phyloP scores from a whole-genome alignment of 2,113 vertebrate species.

The Bos taurus region DNA sequence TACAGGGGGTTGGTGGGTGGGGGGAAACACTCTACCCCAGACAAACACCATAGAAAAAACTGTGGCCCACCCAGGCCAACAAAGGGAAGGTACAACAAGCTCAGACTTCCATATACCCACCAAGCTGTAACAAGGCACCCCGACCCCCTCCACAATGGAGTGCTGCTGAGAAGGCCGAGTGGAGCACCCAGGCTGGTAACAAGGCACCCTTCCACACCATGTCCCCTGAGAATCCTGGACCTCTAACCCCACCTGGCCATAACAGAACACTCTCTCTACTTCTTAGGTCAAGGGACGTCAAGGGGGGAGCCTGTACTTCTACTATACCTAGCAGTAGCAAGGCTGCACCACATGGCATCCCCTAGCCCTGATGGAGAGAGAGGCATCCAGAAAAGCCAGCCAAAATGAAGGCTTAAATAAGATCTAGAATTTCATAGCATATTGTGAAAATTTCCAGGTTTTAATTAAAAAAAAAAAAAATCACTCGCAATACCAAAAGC shows the following conservation, averaged over 20 bases:
- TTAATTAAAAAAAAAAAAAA: neutral
- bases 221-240: neutral
- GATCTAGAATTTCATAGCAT: neutral
- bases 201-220: neutral
- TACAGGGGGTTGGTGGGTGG: fast-evolving
- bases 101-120: neutral
- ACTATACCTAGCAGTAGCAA: neutral
- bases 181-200: neutral
- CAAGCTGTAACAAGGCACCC: neutral
- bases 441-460: neutral
- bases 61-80: neutral
- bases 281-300: neutral
- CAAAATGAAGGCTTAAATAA: neutral
- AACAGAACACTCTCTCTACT: neutral
- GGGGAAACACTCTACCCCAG: neutral
- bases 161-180: neutral
- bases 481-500: neutral
- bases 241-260: neutral
- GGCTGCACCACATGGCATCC: too few species aligned
- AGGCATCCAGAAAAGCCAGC: neutral
- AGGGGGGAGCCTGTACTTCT: neutral
- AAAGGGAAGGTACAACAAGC: neutral
- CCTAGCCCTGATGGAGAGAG: neutral
- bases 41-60: neutral
- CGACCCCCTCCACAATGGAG: neutral